Percentiles rank a stretch among this genome's conserved stretches.
These are phyloP conservation scores for Limulus polyphemus DNA, from an alignment of 2,888 invertebrate species.

Conservation along the genomic window DNA sequence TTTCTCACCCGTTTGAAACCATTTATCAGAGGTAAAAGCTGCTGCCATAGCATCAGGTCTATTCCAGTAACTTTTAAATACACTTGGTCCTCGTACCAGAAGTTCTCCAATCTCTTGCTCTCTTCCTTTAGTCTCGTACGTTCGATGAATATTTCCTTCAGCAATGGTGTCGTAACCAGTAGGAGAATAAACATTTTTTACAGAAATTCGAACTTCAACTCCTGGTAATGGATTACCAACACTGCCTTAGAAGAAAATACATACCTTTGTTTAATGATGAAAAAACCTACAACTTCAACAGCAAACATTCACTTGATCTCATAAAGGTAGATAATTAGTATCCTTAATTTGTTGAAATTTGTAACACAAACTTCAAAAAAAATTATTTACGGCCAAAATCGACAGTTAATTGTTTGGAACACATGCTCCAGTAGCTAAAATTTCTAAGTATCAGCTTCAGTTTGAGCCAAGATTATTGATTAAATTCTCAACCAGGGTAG, in stretches of 20 bases:
- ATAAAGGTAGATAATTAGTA: too few relatives aligned
- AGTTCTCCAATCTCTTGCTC: slow-evolving; percentile 43
- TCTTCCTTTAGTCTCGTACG: slow-evolving; percentile 29
- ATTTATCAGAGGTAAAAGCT: slow-evolving; percentile 64
- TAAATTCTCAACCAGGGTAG: too few relatives aligned
- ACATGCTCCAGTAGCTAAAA: too few relatives aligned
- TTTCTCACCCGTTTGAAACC: slow-evolving; percentile 64
- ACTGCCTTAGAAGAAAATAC: slow-evolving; percentile 40
- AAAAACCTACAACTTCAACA: too few relatives aligned
- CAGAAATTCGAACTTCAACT: slow-evolving; percentile 47
- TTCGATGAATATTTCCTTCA: slow-evolving; percentile 29
- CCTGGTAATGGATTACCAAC: slow-evolving; percentile 69
- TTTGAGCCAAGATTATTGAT: too few relatives aligned
- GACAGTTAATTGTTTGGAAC: too few relatives aligned
- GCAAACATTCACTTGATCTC: too few relatives aligned
- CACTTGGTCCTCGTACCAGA: slow-evolving; percentile 50
- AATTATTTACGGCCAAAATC: too few relatives aligned
- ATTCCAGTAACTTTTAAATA: slow-evolving; percentile 66
- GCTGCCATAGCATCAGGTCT: slow-evolving; percentile 53
- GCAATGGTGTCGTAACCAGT: slow-evolving; percentile 31
- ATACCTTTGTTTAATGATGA: too few relatives aligned
- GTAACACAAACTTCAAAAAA: too few relatives aligned
- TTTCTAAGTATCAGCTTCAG: too few relatives aligned
- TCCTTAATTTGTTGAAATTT: too few relatives aligned
- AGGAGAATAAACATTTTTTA: slow-evolving; percentile 28